Conservation (phyloP, 2,797 vertebrate species). For the Ciconia nigra region DNA sequence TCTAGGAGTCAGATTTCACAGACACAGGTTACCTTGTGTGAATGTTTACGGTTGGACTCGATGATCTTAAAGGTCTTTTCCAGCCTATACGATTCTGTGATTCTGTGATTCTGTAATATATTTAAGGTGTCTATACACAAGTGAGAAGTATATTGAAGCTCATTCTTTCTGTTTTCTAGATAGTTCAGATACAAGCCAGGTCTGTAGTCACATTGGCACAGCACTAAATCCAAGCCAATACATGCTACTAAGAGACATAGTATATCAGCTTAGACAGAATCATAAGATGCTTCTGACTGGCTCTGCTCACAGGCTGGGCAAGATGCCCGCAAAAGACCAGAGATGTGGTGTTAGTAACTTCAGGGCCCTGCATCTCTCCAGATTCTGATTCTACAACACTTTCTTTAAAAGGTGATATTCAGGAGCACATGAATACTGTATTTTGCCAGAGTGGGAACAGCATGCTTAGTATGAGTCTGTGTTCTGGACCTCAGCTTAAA, state of each 20-base stretch:
- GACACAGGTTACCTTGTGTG: accelerated
- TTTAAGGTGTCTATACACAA: neutral
- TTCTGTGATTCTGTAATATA: neutral
- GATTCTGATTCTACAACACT: neutral
- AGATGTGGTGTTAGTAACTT: neutral
- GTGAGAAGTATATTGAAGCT: neutral
- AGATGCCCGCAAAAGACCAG: neutral
- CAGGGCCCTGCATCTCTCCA: neutral
- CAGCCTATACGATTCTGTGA: no score
- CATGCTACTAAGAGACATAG: neutral
- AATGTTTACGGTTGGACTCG: no score
- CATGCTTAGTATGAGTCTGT: neutral
- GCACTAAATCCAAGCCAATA: neutral
- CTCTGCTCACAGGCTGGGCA: neutral
- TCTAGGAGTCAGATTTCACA: neutral
- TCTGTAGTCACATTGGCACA: neutral
- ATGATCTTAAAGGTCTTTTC: no score
- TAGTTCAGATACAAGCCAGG: accelerated
- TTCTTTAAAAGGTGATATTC: neutral
- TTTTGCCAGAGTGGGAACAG: neutral
- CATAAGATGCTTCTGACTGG: neutral
- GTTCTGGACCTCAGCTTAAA: neutral
- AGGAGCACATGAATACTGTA: neutral
- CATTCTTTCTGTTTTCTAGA: neutral
- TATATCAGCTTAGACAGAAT: neutral